A percentile compares a stretch with the other conserved stretches of the same genome.
phyloP scores from a whole-genome alignment of 2,797 vertebrate genomes.

The Enteromius unitaeniatus region DNA sequence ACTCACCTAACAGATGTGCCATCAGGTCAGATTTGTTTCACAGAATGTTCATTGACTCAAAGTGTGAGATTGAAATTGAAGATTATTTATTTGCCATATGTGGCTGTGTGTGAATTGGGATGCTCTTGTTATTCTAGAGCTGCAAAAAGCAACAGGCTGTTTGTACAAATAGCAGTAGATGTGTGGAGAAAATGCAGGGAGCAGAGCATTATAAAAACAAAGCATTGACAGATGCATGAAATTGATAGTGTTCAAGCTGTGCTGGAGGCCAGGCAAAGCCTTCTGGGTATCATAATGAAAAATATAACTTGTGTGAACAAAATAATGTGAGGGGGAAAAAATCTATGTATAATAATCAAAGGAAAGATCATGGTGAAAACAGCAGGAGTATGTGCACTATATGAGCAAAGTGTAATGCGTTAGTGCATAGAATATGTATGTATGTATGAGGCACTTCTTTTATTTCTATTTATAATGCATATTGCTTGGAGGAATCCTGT shows the following conservation, averaged over 20 bases:
- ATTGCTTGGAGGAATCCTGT: background rate
- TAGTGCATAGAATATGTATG: background rate
- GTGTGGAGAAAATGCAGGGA: background rate
- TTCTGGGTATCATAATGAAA: background rate
- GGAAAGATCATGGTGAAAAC: background rate
- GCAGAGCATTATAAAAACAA: background rate
- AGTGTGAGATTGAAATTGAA: slow-evolving; percentile 18
- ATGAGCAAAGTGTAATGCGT: background rate
- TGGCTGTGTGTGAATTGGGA: background rate
- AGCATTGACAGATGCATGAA: background rate
- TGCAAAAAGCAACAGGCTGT: background rate
- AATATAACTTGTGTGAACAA: background rate
- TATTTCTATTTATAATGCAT: background rate
- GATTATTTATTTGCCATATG: slow-evolving; percentile 3
- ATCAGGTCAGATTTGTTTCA: slow-evolving; percentile 24
- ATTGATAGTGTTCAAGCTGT: slow-evolving; percentile 1
- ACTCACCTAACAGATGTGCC: background rate
- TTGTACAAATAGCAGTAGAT: background rate
- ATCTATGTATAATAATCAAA: background rate
- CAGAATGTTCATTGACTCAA: background rate
- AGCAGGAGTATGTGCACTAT: background rate
- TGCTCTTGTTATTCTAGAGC: background rate
- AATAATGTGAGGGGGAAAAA: background rate
- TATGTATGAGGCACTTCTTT: background rate
- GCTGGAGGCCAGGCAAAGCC: slow-evolving; percentile 1